Evolutionary conservation across 2,888 invertebrate genomes (phyloP), one percentile per base, ranked within the genome.

Genomic region (Urechis unicinctus): DNA sequence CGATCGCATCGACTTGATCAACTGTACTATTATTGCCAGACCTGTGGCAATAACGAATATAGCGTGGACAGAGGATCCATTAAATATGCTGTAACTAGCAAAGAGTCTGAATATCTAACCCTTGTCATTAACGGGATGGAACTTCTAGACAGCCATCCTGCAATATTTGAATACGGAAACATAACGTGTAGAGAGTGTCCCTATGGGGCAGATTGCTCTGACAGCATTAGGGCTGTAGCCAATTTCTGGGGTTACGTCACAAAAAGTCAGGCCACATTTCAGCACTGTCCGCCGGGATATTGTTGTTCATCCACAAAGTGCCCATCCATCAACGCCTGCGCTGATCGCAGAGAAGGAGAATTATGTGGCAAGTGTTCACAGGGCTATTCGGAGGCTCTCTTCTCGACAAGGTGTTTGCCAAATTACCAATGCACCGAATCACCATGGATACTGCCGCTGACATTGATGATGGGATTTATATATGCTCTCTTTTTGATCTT

Each of bases 361-460:
- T 48, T 61, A 13, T 61, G 61, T 49, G 61, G 61, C 1, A 46
- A 44, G 31, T 61, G 61, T 29, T 31, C 41, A 13, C 17, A 21
- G 5, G 59, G 59, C 6, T 59, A 49, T 26, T 61, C 61, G 1
- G 59, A 59, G 31, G 56, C 61, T 5, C 45, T 61, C 31, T 61
- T 61, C 47, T 53, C 56, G 4, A 9, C 56, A 2, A 48, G 31
- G 6, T 61, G 61, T 45, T 58, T 61, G 6, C 53, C 54, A 2
- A 31, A 61, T 41, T 17, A 51, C 6, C 41, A 28, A 9, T 61
- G 61, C 57, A 45, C 45, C 13, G 21, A 26, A 2, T 28, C 28
- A 3, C 25, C 28, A 31, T 58, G 58, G 58, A 42, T 56, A 9
- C 31, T 25, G 53, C 46, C 53, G 13, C 13, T 56, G 21, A 36